phyloP scores from a whole-genome alignment of 2,113 vertebrate species.

The Bubalus kerabau region DNA sequence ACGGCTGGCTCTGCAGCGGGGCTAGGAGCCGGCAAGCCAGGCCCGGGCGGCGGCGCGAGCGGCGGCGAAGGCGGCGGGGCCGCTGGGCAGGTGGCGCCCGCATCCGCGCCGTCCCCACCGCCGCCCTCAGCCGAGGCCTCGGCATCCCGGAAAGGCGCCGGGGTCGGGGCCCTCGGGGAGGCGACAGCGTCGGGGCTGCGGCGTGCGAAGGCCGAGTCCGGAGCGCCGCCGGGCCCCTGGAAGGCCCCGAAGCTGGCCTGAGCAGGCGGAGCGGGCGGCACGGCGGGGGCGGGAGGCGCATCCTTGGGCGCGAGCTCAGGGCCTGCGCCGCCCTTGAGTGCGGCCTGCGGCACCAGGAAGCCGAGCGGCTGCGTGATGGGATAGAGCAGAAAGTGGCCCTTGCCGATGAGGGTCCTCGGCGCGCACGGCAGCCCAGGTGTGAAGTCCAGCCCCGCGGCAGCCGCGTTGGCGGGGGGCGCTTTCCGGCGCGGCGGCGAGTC shows the following conservation, averaged over 20 bases:
- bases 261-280: slow-evolving; percentile 60
- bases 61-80: slow-evolving; percentile 4
- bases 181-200: slow-evolving; percentile 46
- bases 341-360: slow-evolving; percentile 94
- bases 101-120: slow-evolving; percentile 1
- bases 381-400: slow-evolving; percentile 95
- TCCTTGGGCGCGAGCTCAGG: slow-evolving; percentile 72
- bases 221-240: slow-evolving; percentile 56
- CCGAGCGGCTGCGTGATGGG: slow-evolving; percentile 96
- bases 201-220: slow-evolving; percentile 74
- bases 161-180: slow-evolving; percentile 29
- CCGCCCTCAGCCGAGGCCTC: not conserved
- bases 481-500: slow-evolving; percentile 92
- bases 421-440: slow-evolving; percentile 82
- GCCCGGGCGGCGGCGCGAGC: slow-evolving; percentile 66
- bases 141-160: slow-evolving; percentile 41
- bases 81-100: not conserved
- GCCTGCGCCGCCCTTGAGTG: slow-evolving; percentile 81
- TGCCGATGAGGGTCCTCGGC: slow-evolving; percentile 91
- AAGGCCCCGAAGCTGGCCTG: slow-evolving; percentile 74
- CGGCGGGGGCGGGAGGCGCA: slow-evolving; percentile 65
- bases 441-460: slow-evolving; percentile 85
- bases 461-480: slow-evolving; percentile 79
- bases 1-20: slow-evolving; percentile 79
- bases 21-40: slow-evolving; percentile 62